phyloP scores from a whole-genome alignment of 2,888 invertebrate species.

The Cataglyphis albicans region DNA sequence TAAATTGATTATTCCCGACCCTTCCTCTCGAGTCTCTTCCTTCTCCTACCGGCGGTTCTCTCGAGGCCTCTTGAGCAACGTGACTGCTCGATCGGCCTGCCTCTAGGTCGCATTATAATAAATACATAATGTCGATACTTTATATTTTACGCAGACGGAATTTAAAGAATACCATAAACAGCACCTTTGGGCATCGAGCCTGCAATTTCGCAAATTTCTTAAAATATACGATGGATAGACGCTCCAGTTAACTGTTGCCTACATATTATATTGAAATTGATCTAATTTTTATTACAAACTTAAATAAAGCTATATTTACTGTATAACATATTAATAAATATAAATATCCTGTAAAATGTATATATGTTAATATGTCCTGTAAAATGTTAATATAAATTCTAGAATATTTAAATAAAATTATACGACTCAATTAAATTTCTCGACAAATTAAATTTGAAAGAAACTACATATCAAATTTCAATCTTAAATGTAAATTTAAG shows the following conservation, averaged over 20 bases:
- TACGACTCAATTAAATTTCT: neutral
- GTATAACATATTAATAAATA: constrained; percentile 18
- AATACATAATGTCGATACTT: constrained; percentile 84
- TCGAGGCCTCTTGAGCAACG: constrained; percentile 63
- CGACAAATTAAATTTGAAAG: neutral
- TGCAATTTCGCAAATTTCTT: constrained; percentile 78
- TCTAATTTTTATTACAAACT: constrained; percentile 34
- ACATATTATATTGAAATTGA: constrained; percentile 26
- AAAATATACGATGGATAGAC: constrained; percentile 42
- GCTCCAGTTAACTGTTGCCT: neutral
- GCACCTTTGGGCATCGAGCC: constrained; percentile 68
- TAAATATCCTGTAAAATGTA: neutral
- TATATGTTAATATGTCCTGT: neutral
- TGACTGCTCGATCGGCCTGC: constrained; percentile 60
- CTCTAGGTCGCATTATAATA: constrained; percentile 80
- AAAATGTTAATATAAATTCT: neutral
- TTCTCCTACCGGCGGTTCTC: constrained; percentile 63
- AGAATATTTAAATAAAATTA: constrained; percentile 9
- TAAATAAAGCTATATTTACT: neutral
- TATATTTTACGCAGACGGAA: constrained; percentile 74
- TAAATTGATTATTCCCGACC: constrained; percentile 83
- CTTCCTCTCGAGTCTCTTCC: constrained; percentile 59
- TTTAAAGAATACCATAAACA: constrained; percentile 69
- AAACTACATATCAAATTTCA: neutral
- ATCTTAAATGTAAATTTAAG: neutral